Base-by-base conservation (phyloP, 2,797 vertebrate species). In the Anolis apletophallus region DNA sequence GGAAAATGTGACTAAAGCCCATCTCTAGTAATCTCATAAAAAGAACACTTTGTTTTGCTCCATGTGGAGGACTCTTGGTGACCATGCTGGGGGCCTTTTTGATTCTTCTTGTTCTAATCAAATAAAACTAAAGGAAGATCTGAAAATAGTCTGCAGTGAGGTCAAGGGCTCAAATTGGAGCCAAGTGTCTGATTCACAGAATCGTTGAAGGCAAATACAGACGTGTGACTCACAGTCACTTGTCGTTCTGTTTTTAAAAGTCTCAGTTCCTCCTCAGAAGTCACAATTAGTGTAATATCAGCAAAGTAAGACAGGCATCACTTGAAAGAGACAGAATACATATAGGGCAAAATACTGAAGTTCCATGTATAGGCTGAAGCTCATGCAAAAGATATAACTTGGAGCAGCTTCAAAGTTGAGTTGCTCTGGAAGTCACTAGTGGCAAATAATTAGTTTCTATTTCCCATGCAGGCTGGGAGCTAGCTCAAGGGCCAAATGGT, bases 71-170 rank as follows among this genome's bases (percentile, higher is more conserved):
- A 81, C 86, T 84, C 85, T 78, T 23, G 55, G n/a, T 54, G 10
- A 29, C 29, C n/a, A 54, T 29, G 21, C 32, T 78, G 74, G 1
- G 13, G 32, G 2, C 9, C 19, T 32, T 59, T 74, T 55, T n/a
- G n/a, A 3, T 73, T 46, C 17, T 52, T 32, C 55, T 34, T 81
- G 88, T 90, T 36, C 57, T 69, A 0, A 82, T 26, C 81, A 85
- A 76, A 81, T 11, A 69, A 5, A 86, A 23, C 68, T 52, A 16
- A 84, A 81, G 13, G 6, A 84, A 88, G 19, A 32, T 54, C 40
- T 91, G 54, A 92, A 85, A 78, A 61, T 46, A 29, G 0, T 88
- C 81, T 71, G 3, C 59, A 86, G 50, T 17, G 75, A 89, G 78
- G 36, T 68, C 88, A 89, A 61, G 13, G 57, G 82, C 75, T 40